Conservation (phyloP, 2,113 vertebrate genomes). For the Channa argus region DNA sequence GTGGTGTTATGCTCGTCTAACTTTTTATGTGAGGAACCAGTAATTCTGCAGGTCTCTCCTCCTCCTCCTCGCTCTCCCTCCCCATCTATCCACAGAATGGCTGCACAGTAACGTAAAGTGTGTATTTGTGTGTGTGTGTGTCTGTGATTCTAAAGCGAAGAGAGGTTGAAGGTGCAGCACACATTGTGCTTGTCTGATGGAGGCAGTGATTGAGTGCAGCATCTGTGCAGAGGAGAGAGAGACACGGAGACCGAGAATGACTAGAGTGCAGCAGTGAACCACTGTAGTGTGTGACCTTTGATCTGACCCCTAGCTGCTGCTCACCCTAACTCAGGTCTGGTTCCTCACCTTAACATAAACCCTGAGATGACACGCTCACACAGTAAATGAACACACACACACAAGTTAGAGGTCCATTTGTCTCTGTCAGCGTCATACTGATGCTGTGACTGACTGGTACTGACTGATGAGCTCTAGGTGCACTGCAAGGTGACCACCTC, state of each 20-base stretch:
- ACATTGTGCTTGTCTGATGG: background rate
- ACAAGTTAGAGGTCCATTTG: no score
- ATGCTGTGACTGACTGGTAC: no score
- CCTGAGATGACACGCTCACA: conserved; percentile 5
- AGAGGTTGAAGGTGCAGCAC: background rate
- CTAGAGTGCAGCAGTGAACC: background rate
- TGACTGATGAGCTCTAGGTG: no score
- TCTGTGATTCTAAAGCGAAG: background rate
- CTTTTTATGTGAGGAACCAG: no score
- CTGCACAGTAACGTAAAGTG: background rate
- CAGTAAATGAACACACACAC: conserved; percentile 1
- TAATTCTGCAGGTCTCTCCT: no score
- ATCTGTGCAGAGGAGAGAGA: background rate
- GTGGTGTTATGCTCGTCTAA: no score
- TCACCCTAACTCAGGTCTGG: conserved; percentile 21
- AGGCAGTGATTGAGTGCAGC: conserved; percentile 5
- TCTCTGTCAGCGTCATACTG: no score
- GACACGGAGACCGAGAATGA: background rate
- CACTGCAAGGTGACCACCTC: no score
- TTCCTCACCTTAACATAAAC: background rate
- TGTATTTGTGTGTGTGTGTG: background rate
- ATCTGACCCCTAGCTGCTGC: conserved; percentile 1
- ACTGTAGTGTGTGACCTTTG: background rate
- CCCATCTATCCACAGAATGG: background rate
- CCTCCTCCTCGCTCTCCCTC: no score